Conservation (phyloP, 2,113 vertebrate genomes). For the Datnioides undecimradiatus region DNA sequence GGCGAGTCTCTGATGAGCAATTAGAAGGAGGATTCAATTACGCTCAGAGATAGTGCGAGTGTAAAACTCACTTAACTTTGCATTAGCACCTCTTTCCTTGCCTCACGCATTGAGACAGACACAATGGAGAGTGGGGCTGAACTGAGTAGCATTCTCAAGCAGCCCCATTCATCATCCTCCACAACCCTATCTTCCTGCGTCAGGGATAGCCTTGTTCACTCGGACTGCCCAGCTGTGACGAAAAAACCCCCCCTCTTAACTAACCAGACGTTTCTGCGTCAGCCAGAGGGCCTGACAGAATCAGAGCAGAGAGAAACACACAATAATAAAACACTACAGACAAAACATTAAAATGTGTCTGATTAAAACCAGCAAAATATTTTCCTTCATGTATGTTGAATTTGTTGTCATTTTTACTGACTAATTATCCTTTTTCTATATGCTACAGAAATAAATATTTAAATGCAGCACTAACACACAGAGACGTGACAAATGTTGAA, state of each 20-base stretch:
- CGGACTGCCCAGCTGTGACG: constrained; percentile 55
- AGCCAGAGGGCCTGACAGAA: constrained; percentile 40
- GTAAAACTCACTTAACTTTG: constrained; percentile 65
- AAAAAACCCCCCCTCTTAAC: constrained; percentile 14
- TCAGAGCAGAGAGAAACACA: constrained; percentile 7
- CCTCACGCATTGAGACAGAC: constrained; percentile 35
- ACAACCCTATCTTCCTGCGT: constrained; percentile 60
- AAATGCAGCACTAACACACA: background rate
- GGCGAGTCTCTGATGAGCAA: constrained; percentile 60
- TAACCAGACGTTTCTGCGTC: constrained; percentile 38
- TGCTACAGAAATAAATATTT: background rate
- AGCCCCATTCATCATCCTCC: constrained; percentile 77
- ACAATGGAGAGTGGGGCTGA: constrained; percentile 48
- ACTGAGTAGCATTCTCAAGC: constrained; percentile 63
- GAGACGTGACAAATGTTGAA: no score
- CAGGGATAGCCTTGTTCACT: constrained; percentile 68
- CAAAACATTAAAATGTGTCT: background rate
- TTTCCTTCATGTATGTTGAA: background rate
- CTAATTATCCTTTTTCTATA: background rate
- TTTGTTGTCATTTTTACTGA: background rate
- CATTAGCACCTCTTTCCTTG: constrained; percentile 41
- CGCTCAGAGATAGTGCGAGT: constrained; percentile 47
- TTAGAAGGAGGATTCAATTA: constrained; percentile 67
- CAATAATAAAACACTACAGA: background rate
- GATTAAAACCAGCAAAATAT: background rate